Evolutionary conservation across 2,113 vertebrate species (phyloP).

Genomic region (Neoarius graeffei): DNA sequence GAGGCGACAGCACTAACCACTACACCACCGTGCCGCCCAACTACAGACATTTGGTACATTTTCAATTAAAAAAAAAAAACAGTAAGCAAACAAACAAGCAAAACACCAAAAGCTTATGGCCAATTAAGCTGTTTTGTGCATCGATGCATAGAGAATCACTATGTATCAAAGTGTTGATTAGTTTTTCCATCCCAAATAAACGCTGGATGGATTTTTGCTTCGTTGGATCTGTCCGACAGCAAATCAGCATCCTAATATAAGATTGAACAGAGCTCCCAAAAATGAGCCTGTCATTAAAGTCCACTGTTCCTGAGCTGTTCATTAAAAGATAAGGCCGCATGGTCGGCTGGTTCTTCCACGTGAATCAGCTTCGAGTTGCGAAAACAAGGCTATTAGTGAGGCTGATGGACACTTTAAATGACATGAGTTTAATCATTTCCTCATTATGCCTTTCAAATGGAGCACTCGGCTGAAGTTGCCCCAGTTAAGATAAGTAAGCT

Average conservation of each 20-base stretch:
- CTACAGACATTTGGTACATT: not conserved
- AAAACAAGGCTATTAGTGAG: slow-evolving; percentile 66
- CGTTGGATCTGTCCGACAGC: not conserved
- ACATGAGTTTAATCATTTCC: slow-evolving; percentile 60
- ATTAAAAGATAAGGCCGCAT: slow-evolving; percentile 52
- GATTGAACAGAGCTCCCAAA: not conserved
- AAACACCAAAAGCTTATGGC: not conserved
- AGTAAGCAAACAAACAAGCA: not conserved
- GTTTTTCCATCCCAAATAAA: not conserved
- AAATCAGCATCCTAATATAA: slow-evolving; percentile 3
- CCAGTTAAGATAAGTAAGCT: slow-evolving; percentile 57
- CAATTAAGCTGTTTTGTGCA: not conserved
- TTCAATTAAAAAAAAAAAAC: not conserved
- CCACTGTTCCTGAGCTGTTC: slow-evolving; percentile 43
- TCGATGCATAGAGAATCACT: not conserved
- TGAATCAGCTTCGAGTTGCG: slow-evolving; percentile 54
- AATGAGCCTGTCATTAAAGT: slow-evolving; percentile 14
- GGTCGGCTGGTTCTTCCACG: slow-evolving; percentile 51
- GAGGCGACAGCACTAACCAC: no score
- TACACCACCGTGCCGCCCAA: no score
- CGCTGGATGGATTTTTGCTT: not conserved
- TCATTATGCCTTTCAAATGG: slow-evolving; percentile 59
- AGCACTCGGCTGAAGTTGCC: slow-evolving; percentile 50
- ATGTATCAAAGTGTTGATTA: not conserved
- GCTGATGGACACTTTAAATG: slow-evolving; percentile 60